These are phyloP conservation scores for Ferdinandea cuprea DNA, from an alignment of 2,888 invertebrate genomes.

Conservation along the genomic window DNA sequence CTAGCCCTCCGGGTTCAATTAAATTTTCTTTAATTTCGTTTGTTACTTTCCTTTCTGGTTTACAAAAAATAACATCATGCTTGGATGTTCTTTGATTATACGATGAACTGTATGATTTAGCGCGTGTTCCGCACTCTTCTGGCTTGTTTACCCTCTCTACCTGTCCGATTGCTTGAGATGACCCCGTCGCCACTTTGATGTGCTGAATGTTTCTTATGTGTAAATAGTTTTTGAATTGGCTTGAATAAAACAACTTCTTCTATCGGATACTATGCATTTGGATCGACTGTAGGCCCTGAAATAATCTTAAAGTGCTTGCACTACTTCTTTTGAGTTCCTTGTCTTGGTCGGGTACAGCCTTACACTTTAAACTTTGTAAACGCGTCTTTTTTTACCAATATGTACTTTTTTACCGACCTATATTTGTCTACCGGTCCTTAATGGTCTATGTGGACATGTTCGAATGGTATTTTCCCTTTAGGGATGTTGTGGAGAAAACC, in stretches of 20 bases:
- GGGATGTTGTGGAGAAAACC: too few species aligned
- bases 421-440: not conserved
- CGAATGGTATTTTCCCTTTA: too few species aligned
- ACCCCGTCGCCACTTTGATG: not conserved
- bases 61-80: conserved; percentile 65
- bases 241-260: conserved; percentile 10
- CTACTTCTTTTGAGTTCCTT: conserved; percentile 6
- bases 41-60: conserved; percentile 43
- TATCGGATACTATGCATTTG: not conserved
- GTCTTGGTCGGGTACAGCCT: conserved; percentile 12
- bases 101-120: conserved; percentile 62
- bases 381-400: conserved; percentile 4
- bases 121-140: conserved; percentile 23
- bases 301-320: too few species aligned
- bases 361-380: conserved; percentile 20
- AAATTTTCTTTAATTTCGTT: conserved; percentile 57
- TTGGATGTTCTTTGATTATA: conserved; percentile 48
- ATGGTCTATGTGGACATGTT: not conserved
- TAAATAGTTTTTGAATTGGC: not conserved
- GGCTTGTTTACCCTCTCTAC: conserved; percentile 73
- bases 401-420: conserved; percentile 1
- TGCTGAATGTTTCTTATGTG: not conserved
- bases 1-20: not conserved
- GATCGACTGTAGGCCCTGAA: conserved; percentile 24
- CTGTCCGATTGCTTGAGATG: conserved; percentile 7